Base-by-base conservation (phyloP, 2,113 vertebrate genomes). In the Ovibos moschatus region DNA sequence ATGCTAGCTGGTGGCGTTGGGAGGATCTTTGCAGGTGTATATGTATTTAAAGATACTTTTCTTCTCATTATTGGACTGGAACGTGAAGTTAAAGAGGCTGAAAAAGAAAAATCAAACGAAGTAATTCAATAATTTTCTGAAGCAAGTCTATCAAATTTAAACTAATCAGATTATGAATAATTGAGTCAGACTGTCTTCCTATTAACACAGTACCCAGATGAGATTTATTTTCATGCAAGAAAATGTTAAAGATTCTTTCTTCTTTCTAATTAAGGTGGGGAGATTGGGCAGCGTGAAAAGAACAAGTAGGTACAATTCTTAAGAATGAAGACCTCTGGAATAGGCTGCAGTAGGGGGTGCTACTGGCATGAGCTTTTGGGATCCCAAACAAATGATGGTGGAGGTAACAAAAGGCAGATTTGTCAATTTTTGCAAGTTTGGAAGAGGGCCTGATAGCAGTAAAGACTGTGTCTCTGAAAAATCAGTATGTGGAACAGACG, bases 1-100 rank as follows among this genome's bases (percentile, higher is more conserved):
- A 98, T 91, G 97, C 98, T 82, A 98, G 99, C 98, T 94, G 99
- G 98, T 74, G 99, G 98, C 45, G 99, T 99, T 93, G 99, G 99
- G 36, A 99, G 99, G 95, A 99, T 99, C 98, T 99, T 99, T 84
- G 99, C 98, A 97, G 99, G 99, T 64, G 99, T 99, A 3, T 99
- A 99, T 17, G 99, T 99, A 98, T 99, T 99, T 97, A 99, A 98
- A 97, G 99, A 95, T 74, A 97, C 83, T 98, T 99, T 99, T 98
- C 98, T 99, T 98, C 98, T 98, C 96, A 99, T 97, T 88, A 90
- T 60, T 98, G 99, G 98, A 97, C 98, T 98, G 93, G 89, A 84
- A 74, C 95, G 97, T 82, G 97, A 92, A 79, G 97, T 78, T 96
- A 98, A 60, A 97, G 97, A 98, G 88, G 96, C 98, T 99, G 95